A percentile compares a stretch with the other conserved stretches of the same genome.
These are phyloP conservation scores for Gila robusta DNA, from an alignment of 2,797 vertebrate species.

Conservation along the genomic window DNA sequence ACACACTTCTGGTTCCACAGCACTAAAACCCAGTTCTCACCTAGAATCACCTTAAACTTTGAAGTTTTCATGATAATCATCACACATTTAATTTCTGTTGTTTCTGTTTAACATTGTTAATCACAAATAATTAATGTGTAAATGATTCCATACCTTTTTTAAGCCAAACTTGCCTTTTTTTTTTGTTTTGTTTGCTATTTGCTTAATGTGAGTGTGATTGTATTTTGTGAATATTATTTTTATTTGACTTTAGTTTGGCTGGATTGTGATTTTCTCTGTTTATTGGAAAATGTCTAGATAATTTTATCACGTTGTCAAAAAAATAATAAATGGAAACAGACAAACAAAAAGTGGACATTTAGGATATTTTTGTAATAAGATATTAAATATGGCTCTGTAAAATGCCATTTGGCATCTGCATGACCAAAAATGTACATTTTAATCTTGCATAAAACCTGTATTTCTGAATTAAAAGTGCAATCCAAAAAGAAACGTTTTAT, in stretches of 20 bases:
- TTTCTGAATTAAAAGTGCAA: constrained; percentile 1
- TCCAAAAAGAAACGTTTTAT: not conserved
- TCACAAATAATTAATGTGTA: no score
- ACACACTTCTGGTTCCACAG: not conserved
- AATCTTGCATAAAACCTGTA: not conserved
- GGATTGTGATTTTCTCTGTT: not conserved
- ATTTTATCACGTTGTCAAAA: not conserved
- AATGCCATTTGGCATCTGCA: not conserved
- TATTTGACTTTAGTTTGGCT: not conserved
- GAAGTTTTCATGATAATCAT: not conserved
- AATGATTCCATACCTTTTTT: not conserved
- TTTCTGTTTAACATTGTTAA: not conserved
- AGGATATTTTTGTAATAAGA: not conserved
- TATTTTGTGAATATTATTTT: constrained; percentile 22
- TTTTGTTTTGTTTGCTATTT: not conserved
- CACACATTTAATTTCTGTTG: not conserved
- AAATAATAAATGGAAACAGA: not conserved
- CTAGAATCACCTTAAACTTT: not conserved
- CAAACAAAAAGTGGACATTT: not conserved
- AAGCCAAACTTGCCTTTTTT: not conserved
- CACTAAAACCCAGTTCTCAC: not conserved
- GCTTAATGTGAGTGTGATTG: not conserved
- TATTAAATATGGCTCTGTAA: not conserved
- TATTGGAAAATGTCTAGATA: not conserved
- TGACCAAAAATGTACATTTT: not conserved